phyloP scores from a whole-genome alignment of 2,888 invertebrate species.

The Syrphus vitripennis region DNA sequence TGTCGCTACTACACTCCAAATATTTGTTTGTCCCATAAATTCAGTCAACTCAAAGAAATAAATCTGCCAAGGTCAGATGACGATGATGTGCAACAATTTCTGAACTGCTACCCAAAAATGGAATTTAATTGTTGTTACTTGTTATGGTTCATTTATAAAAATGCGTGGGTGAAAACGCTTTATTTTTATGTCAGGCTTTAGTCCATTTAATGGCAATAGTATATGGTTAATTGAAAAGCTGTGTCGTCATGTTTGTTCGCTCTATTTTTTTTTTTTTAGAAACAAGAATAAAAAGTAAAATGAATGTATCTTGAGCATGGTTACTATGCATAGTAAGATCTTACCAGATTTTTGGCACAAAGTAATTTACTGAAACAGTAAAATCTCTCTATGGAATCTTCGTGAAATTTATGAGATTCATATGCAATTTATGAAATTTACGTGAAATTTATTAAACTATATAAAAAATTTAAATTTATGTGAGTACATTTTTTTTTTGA shows the following conservation, averaged over 20 bases:
- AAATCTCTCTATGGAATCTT: too few species aligned
- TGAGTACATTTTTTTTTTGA: too few species aligned
- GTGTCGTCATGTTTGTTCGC: slow-evolving; percentile 28
- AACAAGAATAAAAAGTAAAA: too few species aligned
- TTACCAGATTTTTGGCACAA: too few species aligned
- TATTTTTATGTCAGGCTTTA: neutral
- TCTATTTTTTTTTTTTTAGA: too few species aligned
- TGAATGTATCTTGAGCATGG: too few species aligned
- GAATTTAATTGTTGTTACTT: neutral
- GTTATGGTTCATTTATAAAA: neutral
- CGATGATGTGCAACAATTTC: slow-evolving; percentile 17
- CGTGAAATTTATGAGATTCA: too few species aligned
- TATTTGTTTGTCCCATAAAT: neutral
- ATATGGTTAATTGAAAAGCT: neutral
- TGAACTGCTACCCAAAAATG: neutral
- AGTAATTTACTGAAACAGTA: too few species aligned
- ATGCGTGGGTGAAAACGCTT: neutral
- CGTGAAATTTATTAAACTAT: too few species aligned
- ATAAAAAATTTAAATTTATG: too few species aligned
- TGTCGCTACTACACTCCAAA: slow-evolving; percentile 9
- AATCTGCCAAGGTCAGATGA: slow-evolving; percentile 20
- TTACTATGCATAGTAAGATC: too few species aligned
- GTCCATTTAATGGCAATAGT: neutral
- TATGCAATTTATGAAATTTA: too few species aligned
- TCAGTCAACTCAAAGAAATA: neutral